Evolutionary conservation across 2,888 invertebrate species (phyloP), one percentile per base, ranked within the genome.

Genomic region (Drosophila subquinaria): DNA sequence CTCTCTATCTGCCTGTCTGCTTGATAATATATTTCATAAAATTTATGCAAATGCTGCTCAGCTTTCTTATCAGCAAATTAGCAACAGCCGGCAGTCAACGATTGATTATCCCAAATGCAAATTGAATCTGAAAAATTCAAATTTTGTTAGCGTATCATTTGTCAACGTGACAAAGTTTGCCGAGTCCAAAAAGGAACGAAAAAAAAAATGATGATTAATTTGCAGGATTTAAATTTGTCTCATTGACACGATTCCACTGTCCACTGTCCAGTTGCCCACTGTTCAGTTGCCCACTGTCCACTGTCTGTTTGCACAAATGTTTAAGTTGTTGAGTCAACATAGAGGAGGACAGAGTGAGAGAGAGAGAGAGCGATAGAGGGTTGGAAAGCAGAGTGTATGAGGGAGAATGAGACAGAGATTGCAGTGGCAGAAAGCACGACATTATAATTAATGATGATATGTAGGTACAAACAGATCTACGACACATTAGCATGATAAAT

Each of bases 401-500:
- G 30, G 6, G 17, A 8, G 13, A 42, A 17, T 42, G 33, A 6
- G 57, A 51, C n/a, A 51, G 55, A 55, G 27, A 43, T 30, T 23
- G 35, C n/a, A 9, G 13, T 33, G 47, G 38, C 59, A 48, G 63
- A 51, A 62, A 53, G 50, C 59, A 65, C 62, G 70, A 69, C 69
- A 64, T 53, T 67, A 74, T 87, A 87, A 86, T 86, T 86, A 85
- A 86, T 86, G 86, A 86, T 86, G 73, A 64, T 71, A 60, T 62
- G 65, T 66, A 67, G 73, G 60, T 73, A 70, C 43, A 65, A 63
- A 45, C 62, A 45, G 61, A 50, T 53, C 68, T 47, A 10, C 20
- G 40, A 77, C 76, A 74, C 78, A 87, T 86, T 87, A 87, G 86
- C 74, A 86, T 86, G 86, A 86, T 85, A 87, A 86, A 86, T 87